Conservation (phyloP, 2,888 invertebrate species). For the Gastracanthus pulcherrimus region DNA sequence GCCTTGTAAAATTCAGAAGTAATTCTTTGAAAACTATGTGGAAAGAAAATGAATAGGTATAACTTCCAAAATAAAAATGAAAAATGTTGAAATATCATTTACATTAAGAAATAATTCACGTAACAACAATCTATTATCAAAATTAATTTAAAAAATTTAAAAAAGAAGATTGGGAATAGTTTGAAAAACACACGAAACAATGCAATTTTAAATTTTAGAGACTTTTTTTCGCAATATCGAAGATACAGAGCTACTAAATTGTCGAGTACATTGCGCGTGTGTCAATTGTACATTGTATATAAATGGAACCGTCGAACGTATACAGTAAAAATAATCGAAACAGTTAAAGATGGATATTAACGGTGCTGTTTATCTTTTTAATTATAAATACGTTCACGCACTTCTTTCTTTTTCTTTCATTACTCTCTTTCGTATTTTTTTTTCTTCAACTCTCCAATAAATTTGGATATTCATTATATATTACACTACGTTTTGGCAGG, state of each 20-base stretch:
- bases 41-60: too few species aligned
- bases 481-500: slow-evolving; percentile 76
- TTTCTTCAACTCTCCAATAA: slow-evolving; percentile 65
- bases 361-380: slow-evolving; percentile 42
- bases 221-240: slow-evolving; percentile 56
- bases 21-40: too few species aligned
- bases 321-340: slow-evolving; percentile 49
- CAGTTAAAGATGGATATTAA: slow-evolving; percentile 45
- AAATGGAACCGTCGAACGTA: slow-evolving; percentile 43
- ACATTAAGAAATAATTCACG: not conserved
- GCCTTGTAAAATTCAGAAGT: too few species aligned
- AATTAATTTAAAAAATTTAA: not conserved
- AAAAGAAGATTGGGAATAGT: not conserved
- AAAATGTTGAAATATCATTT: not conserved
- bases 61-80: too few species aligned
- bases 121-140: too few species aligned
- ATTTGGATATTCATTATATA: slow-evolving; percentile 69
- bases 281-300: slow-evolving; percentile 53
- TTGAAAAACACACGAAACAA: slow-evolving; percentile 18
- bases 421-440: slow-evolving; percentile 1
- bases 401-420: slow-evolving; percentile 1
- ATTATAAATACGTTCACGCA: slow-evolving; percentile 43
- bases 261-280: slow-evolving; percentile 50
- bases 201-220: slow-evolving; percentile 39
- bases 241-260: slow-evolving; percentile 56